A percentile compares a stretch with the other conserved stretches of the same genome.
Conservation (phyloP, 2,113 vertebrate species). For the Pachypanchax playfairii region DNA sequence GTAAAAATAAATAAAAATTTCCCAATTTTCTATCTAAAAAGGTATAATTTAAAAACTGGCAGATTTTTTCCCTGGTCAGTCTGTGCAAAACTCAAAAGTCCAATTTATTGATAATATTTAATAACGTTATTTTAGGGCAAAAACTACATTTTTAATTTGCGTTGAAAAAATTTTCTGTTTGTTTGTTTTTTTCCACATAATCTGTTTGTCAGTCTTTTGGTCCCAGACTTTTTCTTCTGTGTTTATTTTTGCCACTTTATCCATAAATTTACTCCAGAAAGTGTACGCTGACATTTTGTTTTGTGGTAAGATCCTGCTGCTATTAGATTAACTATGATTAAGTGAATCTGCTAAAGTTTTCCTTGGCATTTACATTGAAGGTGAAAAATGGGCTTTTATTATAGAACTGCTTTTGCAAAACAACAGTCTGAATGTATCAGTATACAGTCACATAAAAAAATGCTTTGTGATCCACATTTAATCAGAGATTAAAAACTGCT, state of each 20-base stretch:
- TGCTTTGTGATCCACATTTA: background rate
- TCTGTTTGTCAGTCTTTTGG: no score
- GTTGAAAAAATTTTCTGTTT: no score
- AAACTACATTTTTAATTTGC: no score
- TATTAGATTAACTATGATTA: constrained; percentile 41
- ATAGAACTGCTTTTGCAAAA: background rate
- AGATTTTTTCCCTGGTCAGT: no score
- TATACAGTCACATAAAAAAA: background rate
- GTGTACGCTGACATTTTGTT: constrained; percentile 39
- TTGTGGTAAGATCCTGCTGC: constrained; percentile 23
- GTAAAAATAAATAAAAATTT: no score
- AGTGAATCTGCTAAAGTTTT: constrained; percentile 33
- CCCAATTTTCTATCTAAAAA: no score
- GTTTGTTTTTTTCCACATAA: no score
- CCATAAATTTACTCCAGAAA: background rate
- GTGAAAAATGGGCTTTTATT: background rate
- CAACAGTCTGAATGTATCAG: background rate
- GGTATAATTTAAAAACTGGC: no score
- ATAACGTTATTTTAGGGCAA: no score
- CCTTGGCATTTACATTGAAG: constrained; percentile 55
- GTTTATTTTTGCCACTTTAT: background rate
- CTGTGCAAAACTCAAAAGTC: no score
- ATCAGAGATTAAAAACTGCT: background rate
- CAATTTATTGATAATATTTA: no score
- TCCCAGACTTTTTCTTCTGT: background rate